Conservation (phyloP, 2,888 invertebrate genomes). For the Glomeris marginata region DNA sequence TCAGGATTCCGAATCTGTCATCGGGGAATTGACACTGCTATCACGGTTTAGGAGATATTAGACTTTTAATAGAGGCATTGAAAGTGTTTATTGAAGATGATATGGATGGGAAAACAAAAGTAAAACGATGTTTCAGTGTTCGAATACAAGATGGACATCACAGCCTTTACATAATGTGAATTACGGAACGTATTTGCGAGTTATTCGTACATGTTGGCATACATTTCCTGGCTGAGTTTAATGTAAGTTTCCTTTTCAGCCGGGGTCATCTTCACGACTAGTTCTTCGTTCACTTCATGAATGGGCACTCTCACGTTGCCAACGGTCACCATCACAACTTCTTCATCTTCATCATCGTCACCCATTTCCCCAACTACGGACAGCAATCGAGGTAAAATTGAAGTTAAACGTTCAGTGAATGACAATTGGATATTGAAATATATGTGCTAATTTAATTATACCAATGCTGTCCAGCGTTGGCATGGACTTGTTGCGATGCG, state of each 20-base stretch:
- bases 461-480: background rate
- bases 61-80: too few species aligned
- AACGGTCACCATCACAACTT: conserved; percentile 65
- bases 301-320: conserved; percentile 63
- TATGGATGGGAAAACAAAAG: too few species aligned
- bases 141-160: too few species aligned
- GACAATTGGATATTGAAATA: background rate
- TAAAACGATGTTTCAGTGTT: too few species aligned
- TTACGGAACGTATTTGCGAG: too few species aligned
- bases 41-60: too few species aligned
- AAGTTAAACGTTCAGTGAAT: conserved; percentile 7
- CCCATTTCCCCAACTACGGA: conserved; percentile 55
- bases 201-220: conserved; percentile 45
- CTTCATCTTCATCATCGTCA: conserved; percentile 49
- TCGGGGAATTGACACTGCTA: too few species aligned
- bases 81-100: too few species aligned
- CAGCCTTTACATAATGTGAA: too few species aligned
- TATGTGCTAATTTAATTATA: background rate
- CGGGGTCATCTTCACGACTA: conserved; percentile 80
- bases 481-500: too few species aligned
- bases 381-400: conserved; percentile 35
- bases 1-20: too few species aligned
- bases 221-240: conserved; percentile 82
- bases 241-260: conserved; percentile 88
- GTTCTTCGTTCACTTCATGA: conserved; percentile 67